Evolutionary conservation across 92 coral and sea anemone species (phyloP), one percentile per base, ranked within the genome.

Genomic region (Hydrozoanthus gracilis): DNA sequence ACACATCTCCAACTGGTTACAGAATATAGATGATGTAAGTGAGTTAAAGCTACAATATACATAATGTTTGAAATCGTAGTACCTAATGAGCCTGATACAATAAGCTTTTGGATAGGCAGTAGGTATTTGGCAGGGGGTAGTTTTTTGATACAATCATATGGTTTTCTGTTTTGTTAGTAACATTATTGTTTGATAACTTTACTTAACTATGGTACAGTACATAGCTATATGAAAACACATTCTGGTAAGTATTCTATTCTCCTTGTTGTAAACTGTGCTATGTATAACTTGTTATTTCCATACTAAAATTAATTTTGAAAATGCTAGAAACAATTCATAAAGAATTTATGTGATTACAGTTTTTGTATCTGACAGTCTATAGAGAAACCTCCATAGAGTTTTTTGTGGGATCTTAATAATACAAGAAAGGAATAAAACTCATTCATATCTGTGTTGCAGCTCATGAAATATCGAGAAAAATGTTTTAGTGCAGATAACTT

Each of bases 1-100:
- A 79, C 98, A 97, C 69, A 94, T 97, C 72, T 73, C 98, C n/a
- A 95, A 95, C 80, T 97, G 99, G 99, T 76, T 97, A 73, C 95
- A 95, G 82, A 97, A 97, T 82, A 97, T 97, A 89, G 93, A 92
- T 66, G 99, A 97, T 64, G 99, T 95, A 87, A 90, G 96, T 86
- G 44, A 6, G 17, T 27, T 27, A 27, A 27, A 27, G 39, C 39
- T 27, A 27, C 39, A 27, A 27, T 27, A 27, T 27, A 27, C 39
- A 27, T 27, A 27, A 27, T 27, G 39, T 2, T 27, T 27, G 39
- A 27, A 27, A 0, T 0, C 39, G 2, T 27, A 27, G 39, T 27
- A 27, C 6, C 78, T 20, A 13, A 73, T 44, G 20, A 18, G 4
- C 47, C n/a, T 27, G 71, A 18, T 10, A 7, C 39, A 27, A 2